These are phyloP conservation scores for Arremon aurantiirostris DNA, from an alignment of 2,797 vertebrate genomes.

Conservation along the genomic window DNA sequence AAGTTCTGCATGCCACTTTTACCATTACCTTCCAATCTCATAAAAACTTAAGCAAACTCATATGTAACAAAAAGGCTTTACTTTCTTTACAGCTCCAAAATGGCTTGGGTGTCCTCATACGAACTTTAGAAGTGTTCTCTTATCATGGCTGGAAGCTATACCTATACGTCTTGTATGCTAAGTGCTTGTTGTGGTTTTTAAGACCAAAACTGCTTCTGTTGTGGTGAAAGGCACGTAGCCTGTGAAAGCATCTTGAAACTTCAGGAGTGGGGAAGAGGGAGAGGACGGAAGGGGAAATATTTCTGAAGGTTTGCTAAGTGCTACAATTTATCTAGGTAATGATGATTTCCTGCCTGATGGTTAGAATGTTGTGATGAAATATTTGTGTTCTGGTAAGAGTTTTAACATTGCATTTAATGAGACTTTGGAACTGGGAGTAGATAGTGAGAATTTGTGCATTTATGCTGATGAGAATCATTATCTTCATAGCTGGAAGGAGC, in stretches of 20 bases:
- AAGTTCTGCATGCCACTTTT: neutral
- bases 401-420: neutral
- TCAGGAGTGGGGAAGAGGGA: neutral
- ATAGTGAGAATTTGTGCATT: neutral
- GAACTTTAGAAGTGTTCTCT: neutral
- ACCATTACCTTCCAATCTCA: neutral
- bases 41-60: neutral
- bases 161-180: neutral
- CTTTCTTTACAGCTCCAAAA: neutral
- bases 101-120: neutral
- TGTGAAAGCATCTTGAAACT: neutral
- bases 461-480: neutral
- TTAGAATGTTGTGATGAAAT: neutral
- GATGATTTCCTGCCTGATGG: neutral
- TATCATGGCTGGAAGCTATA: neutral
- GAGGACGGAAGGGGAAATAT: neutral
- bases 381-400: neutral
- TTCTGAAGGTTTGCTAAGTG: neutral
- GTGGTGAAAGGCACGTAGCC: neutral
- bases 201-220: neutral
- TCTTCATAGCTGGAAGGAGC: neutral
- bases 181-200: neutral
- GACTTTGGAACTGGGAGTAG: neutral
- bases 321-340: neutral
- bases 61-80: neutral